Evolutionary conservation across 2,113 vertebrate genomes (phyloP).

Genomic region (Gracilinanus agilis): DNA sequence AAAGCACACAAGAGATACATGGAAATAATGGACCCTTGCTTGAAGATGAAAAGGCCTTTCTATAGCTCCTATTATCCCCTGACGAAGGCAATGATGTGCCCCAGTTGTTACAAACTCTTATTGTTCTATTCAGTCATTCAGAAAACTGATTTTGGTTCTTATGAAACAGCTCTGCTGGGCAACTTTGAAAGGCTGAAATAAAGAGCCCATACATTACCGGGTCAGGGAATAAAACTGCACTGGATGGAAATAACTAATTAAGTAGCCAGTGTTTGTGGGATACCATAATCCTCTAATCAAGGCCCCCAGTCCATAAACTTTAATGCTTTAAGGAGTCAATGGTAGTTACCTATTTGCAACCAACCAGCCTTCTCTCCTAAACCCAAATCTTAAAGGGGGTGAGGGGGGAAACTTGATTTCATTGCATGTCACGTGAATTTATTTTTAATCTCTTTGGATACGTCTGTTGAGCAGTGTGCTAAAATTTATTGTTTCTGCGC

Average conservation of each 20-base stretch:
- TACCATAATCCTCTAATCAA: background rate
- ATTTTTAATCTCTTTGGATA: background rate
- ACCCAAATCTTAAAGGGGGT: background rate
- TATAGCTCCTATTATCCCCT: slow-evolving; percentile 77
- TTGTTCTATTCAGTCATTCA: slow-evolving; percentile 74
- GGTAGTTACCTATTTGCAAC: background rate
- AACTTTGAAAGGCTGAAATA: slow-evolving; percentile 77
- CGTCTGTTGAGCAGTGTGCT: background rate
- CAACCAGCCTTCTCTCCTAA: background rate
- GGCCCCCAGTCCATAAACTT: background rate
- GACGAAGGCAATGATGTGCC: slow-evolving; percentile 50
- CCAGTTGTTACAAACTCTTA: slow-evolving; percentile 72
- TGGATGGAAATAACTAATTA: slow-evolving; percentile 64
- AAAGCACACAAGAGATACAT: slow-evolving; percentile 80
- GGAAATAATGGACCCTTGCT: slow-evolving; percentile 79
- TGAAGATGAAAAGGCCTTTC: slow-evolving; percentile 82
- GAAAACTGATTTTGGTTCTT: slow-evolving; percentile 60
- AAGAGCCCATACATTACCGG: slow-evolving; percentile 72
- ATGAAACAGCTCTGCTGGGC: slow-evolving; percentile 62
- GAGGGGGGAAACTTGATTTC: background rate
- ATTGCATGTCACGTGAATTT: background rate
- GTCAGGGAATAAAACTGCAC: slow-evolving; percentile 63
- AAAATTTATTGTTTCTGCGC: background rate
- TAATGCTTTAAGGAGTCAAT: background rate
- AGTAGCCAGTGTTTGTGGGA: slow-evolving; percentile 9